phyloP scores from a whole-genome alignment of 1,140 invertebrate species.

The Drosophila micromelanica region DNA sequence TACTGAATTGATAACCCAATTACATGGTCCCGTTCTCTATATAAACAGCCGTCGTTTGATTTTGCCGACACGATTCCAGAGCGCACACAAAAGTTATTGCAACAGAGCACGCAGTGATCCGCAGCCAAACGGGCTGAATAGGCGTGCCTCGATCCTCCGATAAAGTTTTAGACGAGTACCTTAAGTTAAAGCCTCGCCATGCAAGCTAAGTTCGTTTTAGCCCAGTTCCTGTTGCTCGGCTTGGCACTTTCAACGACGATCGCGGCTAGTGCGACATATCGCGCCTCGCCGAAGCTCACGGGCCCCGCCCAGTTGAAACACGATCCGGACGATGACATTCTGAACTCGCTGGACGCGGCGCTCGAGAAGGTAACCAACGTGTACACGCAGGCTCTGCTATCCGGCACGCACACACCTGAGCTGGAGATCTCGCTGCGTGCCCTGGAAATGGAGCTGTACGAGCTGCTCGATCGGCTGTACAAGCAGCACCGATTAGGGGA shows the following conservation, averaged over 20 bases:
- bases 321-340: slow-evolving; percentile 44
- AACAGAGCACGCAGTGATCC: slow-evolving; percentile 65
- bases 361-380: slow-evolving; percentile 66
- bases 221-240: slow-evolving; percentile 13
- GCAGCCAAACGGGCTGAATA: slow-evolving; percentile 39
- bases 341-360: slow-evolving; percentile 62
- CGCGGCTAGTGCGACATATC: slow-evolving; percentile 26
- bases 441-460: slow-evolving; percentile 71
- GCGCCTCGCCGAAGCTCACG: slow-evolving; percentile 52
- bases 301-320: slow-evolving; percentile 53
- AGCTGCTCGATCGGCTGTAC: slow-evolving; percentile 69
- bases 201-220: slow-evolving; percentile 5
- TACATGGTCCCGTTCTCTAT: slow-evolving; percentile 32
- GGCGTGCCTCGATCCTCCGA: slow-evolving; percentile 47
- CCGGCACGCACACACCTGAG: slow-evolving; percentile 69
- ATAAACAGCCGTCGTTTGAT: slow-evolving; percentile 29
- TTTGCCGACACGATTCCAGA: slow-evolving; percentile 13
- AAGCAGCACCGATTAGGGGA: slow-evolving; percentile 70
- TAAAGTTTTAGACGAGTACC: slow-evolving; percentile 8
- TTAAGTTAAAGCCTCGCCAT: slow-evolving; percentile 4
- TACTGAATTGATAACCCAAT: slow-evolving; percentile 45
- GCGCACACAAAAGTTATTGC: slow-evolving; percentile 48
- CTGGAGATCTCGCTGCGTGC: slow-evolving; percentile 58
- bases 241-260: slow-evolving; percentile 11
- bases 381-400: slow-evolving; percentile 74